Conservation (phyloP, 1,140 invertebrate genomes). For the Nasonia giraulti region DNA sequence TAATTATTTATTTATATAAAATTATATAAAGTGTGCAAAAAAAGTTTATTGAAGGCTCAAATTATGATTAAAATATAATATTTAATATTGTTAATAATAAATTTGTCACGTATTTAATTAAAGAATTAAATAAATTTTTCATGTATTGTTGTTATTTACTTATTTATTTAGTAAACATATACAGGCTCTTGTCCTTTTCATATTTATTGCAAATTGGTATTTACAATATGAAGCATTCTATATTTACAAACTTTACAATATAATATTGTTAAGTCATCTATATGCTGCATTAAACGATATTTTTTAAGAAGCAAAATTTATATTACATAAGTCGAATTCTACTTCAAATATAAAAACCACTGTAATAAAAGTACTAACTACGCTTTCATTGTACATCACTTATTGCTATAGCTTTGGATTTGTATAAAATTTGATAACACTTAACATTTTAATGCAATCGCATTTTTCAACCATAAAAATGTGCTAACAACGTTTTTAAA, state of each 20-base stretch:
- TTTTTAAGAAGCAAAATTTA: not conserved
- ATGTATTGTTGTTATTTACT: slow-evolving; percentile 29
- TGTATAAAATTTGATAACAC: not conserved
- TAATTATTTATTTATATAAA: slow-evolving; percentile 14
- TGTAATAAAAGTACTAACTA: not conserved
- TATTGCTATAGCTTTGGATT: not conserved
- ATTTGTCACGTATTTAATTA: slow-evolving; percentile 40
- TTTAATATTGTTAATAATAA: slow-evolving; percentile 51
- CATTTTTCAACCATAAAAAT: too few relatives aligned
- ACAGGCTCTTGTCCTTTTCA: not conserved
- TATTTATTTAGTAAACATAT: too few relatives aligned
- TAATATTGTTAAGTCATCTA: slow-evolving; percentile 6
- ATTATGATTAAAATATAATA: slow-evolving; percentile 48
- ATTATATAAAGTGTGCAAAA: not conserved
- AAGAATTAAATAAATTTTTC: slow-evolving; percentile 46
- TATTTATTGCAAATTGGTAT: slow-evolving; percentile 33
- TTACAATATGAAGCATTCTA: slow-evolving; percentile 30
- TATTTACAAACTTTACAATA: slow-evolving; percentile 36
- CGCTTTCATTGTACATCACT: not conserved
- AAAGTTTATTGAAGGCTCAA: not conserved
- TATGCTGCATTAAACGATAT: not conserved
- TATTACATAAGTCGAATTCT: not conserved
- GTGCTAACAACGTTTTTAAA: not conserved
- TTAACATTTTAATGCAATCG: not conserved
- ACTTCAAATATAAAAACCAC: not conserved